A percentile compares a stretch with the other conserved stretches of the same genome.
Evolutionary conservation across 2,797 vertebrate genomes (phyloP).

Genomic region (Myripristis jacobus): DNA sequence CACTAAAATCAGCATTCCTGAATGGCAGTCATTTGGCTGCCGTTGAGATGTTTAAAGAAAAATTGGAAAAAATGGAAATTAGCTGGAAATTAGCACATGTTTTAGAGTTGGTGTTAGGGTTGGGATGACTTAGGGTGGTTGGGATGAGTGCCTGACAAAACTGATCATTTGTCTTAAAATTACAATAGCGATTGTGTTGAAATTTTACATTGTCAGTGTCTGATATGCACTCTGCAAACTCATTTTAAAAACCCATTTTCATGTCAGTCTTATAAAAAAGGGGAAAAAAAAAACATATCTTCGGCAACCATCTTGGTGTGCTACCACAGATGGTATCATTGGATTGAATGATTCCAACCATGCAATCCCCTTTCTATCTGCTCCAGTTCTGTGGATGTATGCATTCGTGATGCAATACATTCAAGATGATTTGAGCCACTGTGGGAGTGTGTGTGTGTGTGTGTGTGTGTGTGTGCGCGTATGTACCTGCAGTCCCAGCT

Average conservation of each 20-base stretch:
- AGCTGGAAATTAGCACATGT: no score
- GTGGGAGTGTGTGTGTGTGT: not conserved
- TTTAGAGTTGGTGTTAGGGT: no score
- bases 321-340: not conserved
- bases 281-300: no score
- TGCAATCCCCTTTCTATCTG: not conserved
- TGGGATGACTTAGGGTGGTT: no score
- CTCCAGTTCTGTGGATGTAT: not conserved
- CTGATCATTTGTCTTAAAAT: not conserved
- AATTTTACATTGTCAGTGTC: not conserved
- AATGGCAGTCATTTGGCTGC: constrained; percentile 1
- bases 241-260: not conserved
- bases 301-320: no score
- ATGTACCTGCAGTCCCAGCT: constrained; percentile 95
- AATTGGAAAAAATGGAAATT: no score
- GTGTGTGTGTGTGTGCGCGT: not conserved
- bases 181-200: not conserved
- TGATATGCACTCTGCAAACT: not conserved
- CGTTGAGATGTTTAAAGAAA: not conserved
- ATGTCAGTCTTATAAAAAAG: not conserved
- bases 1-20: not conserved
- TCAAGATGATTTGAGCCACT: no score
- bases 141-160: not conserved
- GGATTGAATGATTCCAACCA: not conserved
- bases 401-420: not conserved